Evolutionary conservation across 2,797 vertebrate species (phyloP).

Genomic region (Dermochelys coriacea): DNA sequence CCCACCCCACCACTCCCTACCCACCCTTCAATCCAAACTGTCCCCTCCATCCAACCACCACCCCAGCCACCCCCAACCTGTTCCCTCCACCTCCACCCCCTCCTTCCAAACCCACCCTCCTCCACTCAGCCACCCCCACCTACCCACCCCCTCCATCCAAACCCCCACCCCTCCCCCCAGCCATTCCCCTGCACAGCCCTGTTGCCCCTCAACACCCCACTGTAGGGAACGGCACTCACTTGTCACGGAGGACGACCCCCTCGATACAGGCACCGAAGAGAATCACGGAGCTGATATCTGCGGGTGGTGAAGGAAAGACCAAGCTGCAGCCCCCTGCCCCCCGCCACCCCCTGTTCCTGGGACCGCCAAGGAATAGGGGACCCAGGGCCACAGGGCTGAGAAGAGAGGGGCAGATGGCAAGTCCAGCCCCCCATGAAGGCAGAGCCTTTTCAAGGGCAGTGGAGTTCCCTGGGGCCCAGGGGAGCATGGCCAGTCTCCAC

Average conservation of each 20-base stretch:
- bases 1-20: no score
- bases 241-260: conserved; percentile 93
- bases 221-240: conserved; percentile 83
- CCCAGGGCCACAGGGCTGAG: background rate
- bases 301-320: conserved; percentile 75
- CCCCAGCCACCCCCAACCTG: no score
- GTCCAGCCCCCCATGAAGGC: no score
- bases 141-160: conserved; percentile 4
- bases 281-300: conserved; percentile 91
- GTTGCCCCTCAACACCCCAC: background rate
- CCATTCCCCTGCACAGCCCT: fast-evolving
- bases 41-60: no score
- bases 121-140: background rate
- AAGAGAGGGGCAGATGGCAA: background rate
- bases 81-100: background rate
- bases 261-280: conserved; percentile 97
- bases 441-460: background rate
- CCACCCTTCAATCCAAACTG: no score
- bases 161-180: background rate
- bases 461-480: no score
- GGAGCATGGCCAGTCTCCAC: no score
- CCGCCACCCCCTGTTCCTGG: no score
- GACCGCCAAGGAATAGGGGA: background rate
- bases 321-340: background rate
- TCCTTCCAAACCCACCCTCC: background rate